phyloP scores from a whole-genome alignment of 2,888 invertebrate genomes.

The Rhimphoctona megacephalus region DNA sequence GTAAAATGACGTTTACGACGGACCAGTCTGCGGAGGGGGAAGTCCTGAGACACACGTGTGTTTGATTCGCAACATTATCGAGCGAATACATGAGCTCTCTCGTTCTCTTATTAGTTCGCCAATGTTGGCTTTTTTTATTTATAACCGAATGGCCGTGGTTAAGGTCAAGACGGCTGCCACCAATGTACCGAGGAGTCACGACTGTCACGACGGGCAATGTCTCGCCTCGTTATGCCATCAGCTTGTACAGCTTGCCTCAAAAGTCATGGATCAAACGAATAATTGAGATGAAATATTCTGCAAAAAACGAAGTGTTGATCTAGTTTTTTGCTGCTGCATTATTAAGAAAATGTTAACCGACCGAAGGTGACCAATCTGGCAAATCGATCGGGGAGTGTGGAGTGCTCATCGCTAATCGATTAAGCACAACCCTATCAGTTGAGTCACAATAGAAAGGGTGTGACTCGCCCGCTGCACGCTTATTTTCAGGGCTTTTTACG shows the following conservation, averaged over 20 bases:
- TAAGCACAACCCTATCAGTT: background rate
- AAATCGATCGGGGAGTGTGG: background rate
- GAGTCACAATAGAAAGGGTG: background rate
- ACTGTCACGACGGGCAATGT: constrained; percentile 60
- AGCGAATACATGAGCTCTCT: constrained; percentile 53
- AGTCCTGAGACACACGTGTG: constrained; percentile 39
- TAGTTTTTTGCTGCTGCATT: background rate
- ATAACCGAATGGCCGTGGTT: constrained; percentile 70
- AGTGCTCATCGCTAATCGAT: background rate
- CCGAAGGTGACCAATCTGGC: background rate
- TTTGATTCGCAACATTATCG: constrained; percentile 52
- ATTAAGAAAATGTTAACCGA: background rate
- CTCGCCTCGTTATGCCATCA: constrained; percentile 68
- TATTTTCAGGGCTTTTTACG: background rate
- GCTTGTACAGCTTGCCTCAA: background rate
- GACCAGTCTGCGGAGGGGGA: background rate
- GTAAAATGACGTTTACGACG: constrained; percentile 2
- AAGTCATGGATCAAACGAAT: background rate
- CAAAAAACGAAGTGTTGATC: background rate
- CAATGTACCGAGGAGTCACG: constrained; percentile 29
- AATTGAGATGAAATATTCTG: background rate
- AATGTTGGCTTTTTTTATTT: constrained; percentile 71
- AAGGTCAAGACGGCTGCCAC: constrained; percentile 69
- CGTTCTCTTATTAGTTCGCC: constrained; percentile 68
- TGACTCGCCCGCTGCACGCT: background rate